Evolutionary conservation across 2,113 vertebrate genomes (phyloP).

Genomic region (Aegithalos caudatus): DNA sequence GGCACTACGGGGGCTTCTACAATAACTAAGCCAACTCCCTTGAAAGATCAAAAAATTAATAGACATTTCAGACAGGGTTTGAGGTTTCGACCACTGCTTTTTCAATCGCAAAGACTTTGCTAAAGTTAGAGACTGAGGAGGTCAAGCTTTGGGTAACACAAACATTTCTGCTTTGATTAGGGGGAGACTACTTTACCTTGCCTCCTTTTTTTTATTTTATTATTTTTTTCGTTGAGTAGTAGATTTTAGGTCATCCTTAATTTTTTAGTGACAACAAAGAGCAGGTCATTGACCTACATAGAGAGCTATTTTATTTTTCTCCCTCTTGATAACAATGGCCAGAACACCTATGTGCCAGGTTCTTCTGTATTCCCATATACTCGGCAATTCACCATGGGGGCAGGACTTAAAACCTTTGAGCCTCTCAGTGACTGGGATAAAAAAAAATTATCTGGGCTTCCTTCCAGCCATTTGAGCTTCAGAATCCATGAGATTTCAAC

Average conservation of each 20-base stretch:
- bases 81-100: conserved; percentile 62
- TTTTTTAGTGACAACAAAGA: conserved; percentile 73
- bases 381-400: conserved; percentile 71
- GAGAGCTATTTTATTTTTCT: conserved; percentile 73
- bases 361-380: conserved; percentile 68
- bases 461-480: conserved; percentile 76
- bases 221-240: conserved; percentile 59
- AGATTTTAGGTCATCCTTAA: conserved; percentile 80
- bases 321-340: conserved; percentile 73
- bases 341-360: conserved; percentile 67
- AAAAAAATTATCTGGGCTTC: conserved; percentile 76
- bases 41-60: conserved; percentile 71
- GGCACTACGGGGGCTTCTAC: conserved; percentile 38
- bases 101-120: conserved; percentile 68
- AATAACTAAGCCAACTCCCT: conserved; percentile 52
- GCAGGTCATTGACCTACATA: conserved; percentile 79
- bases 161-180: conserved; percentile 73
- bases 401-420: conserved; percentile 79
- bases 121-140: conserved; percentile 69
- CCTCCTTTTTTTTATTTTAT: conserved; percentile 18
- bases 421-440: conserved; percentile 76
- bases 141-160: conserved; percentile 71
- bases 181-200: conserved; percentile 64
- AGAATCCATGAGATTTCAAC: conserved; percentile 77
- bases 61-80: conserved; percentile 69